Base-by-base conservation (phyloP, 1,140 invertebrate genomes). In the Drosophila insularis region DNA sequence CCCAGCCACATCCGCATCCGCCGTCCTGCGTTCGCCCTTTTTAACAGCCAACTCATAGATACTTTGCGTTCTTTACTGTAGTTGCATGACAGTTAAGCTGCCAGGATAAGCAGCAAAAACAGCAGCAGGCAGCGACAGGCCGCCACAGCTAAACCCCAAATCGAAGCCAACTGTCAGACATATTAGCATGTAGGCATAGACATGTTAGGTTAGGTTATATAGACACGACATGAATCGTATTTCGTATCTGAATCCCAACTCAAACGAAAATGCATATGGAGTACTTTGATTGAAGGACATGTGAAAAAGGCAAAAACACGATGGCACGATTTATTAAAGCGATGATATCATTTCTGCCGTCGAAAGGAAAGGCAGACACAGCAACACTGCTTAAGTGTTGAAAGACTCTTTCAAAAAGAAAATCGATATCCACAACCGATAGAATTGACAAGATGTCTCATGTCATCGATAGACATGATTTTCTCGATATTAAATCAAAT, bases 31-130 rank as follows among this genome's bases (percentile, higher is more conserved):
- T 66, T 71, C 54, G 53, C 68, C 68, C 63, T 82, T 77, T 77
- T 77, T 77, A 77, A 74, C 71, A 74, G 66, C 59, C 71, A 81
- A 69, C 75, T 75, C 79, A 68, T 76, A 68, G 82, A 86, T 87
- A 79, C 79, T 81, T 75, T 76, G 79, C 71, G 71, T 81, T 74
- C 68, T 75, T 72, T 67, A 43, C 71, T 76, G 68, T 74, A 87
- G 82, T 87, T 80, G 82, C 84, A 89, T 87, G 82, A 87, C 82
- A 87, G 84, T 80, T 89, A 87, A 87, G 82, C 82, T 68, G 72
- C 59, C 81, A 74, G 84, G 82, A 86, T 86, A 82, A 87, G 84
- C 78, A 74, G 68, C 68, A 55, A 39, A 60, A 60, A 14, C n/a
- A 46, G 54, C 39, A n/a, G 56, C 17, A 63, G 60, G 55, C 17